phyloP scores from a whole-genome alignment of 2,888 invertebrate genomes.

The Corythucha ciliata region DNA sequence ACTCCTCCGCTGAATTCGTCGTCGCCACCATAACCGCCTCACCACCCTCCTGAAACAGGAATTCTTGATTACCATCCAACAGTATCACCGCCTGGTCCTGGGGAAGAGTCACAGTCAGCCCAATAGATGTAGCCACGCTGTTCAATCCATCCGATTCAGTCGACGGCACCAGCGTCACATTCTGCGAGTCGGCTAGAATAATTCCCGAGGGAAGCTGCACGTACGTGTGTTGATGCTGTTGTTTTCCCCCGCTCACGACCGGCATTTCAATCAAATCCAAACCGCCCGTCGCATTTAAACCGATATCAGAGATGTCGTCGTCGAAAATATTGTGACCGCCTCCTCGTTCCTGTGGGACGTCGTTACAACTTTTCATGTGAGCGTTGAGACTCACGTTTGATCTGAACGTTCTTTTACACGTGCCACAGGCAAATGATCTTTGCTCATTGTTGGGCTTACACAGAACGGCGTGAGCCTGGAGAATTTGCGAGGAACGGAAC shows the following conservation, averaged over 20 bases:
- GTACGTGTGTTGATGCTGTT: conserved; percentile 27
- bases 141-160: conserved; percentile 49
- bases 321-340: too few relatives aligned
- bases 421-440: too few relatives aligned
- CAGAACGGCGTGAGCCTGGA: conserved; percentile 43
- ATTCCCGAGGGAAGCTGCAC: conserved; percentile 33
- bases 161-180: conserved; percentile 42
- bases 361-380: conserved; percentile 45
- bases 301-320: neutral
- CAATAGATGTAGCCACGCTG: conserved; percentile 46
- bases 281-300: neutral
- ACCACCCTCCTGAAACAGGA: conserved; percentile 29
- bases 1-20: conserved; percentile 24
- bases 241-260: too few relatives aligned
- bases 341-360: too few relatives aligned
- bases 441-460: conserved; percentile 31
- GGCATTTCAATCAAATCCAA: conserved; percentile 33
- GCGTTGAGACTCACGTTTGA: conserved; percentile 59
- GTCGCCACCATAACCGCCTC: conserved; percentile 21
- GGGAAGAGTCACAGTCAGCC: conserved; percentile 30
- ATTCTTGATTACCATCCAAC: conserved; percentile 31
- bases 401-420: conserved; percentile 64
- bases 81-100: conserved; percentile 32
- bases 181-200: conserved; percentile 31
- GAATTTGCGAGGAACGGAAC: conserved; percentile 37